Percentiles rank a stretch among this genome's conserved stretches.
Evolutionary conservation across 2,113 vertebrate species (phyloP).

Genomic region (Galeopterus variegatus): DNA sequence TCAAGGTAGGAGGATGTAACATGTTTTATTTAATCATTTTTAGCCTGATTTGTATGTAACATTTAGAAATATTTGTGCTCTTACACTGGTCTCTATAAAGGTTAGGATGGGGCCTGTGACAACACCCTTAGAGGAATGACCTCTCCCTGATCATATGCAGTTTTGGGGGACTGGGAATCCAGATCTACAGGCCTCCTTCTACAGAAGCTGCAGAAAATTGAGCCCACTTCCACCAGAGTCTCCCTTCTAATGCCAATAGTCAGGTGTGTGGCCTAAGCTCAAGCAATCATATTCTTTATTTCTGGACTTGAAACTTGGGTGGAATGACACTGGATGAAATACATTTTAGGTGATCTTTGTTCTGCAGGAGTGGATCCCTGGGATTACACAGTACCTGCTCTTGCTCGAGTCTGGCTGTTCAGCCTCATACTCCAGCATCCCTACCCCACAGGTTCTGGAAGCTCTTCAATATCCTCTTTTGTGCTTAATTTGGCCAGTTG

Average conservation of each 20-base stretch:
- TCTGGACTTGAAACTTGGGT: background rate
- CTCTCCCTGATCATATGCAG: background rate
- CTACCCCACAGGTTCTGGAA: background rate
- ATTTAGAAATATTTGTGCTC: background rate
- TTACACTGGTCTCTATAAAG: background rate
- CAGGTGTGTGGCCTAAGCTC: background rate
- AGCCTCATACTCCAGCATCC: background rate
- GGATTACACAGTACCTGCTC: background rate
- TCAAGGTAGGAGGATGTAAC: background rate
- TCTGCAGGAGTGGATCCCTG: background rate
- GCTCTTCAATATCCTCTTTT: background rate
- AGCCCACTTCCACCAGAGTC: background rate
- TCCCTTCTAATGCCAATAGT: background rate
- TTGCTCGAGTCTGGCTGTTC: background rate
- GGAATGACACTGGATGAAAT: background rate
- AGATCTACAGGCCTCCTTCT: background rate
- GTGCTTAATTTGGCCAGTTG: no score
- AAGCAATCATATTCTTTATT: background rate
- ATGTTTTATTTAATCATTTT: background rate
- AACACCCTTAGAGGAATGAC: background rate
- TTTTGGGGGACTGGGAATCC: background rate
- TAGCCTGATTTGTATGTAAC: background rate
- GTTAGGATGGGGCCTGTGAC: background rate
- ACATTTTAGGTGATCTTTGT: no score
- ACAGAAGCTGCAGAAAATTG: background rate